These are phyloP conservation scores for Xyrauchen texanus DNA, from an alignment of 2,113 vertebrate genomes.

Conservation along the genomic window DNA sequence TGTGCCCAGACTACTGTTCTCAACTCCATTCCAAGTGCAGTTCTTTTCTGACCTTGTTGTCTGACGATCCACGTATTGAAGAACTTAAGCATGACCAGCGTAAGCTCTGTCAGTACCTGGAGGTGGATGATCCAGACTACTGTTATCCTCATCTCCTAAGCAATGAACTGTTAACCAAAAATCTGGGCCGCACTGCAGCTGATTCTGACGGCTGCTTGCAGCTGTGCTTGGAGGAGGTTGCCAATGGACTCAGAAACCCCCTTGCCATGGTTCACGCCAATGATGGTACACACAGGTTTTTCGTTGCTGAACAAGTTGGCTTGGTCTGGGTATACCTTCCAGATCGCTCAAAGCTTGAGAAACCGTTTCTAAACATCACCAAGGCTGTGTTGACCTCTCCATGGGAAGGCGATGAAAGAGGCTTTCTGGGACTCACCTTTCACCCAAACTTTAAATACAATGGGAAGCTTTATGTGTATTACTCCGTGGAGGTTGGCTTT, in stretches of 20 bases:
- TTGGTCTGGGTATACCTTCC: constrained; percentile 92
- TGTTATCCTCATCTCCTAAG: constrained; percentile 87
- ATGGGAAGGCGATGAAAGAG: constrained; percentile 95
- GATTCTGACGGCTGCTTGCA: constrained; percentile 86
- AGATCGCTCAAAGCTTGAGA: constrained; percentile 78
- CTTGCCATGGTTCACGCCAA: constrained; percentile 91
- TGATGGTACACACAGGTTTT: constrained; percentile 91
- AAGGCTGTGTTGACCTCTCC: constrained; percentile 87
- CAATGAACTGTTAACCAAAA: constrained; percentile 77
- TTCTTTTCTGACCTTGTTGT: constrained; percentile 74
- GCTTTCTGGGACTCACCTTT: constrained; percentile 89
- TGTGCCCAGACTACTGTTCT: constrained; percentile 88
- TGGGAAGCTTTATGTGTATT: constrained; percentile 90
- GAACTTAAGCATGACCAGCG: constrained; percentile 70
- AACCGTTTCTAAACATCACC: constrained; percentile 90
- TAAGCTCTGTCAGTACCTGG: constrained; percentile 78
- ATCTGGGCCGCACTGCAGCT: constrained; percentile 81
- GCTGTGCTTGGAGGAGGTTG: constrained; percentile 88
- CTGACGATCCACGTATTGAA: constrained; percentile 69
- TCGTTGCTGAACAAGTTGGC: constrained; percentile 92
- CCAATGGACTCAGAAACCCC: constrained; percentile 87
- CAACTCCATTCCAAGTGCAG: constrained; percentile 82
- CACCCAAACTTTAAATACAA: constrained; percentile 87
- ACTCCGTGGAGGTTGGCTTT: constrained; percentile 83
- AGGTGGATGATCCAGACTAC: constrained; percentile 86